Evolutionary conservation across 2,113 vertebrate species (phyloP).

Genomic region (Aptenodytes patagonicus): DNA sequence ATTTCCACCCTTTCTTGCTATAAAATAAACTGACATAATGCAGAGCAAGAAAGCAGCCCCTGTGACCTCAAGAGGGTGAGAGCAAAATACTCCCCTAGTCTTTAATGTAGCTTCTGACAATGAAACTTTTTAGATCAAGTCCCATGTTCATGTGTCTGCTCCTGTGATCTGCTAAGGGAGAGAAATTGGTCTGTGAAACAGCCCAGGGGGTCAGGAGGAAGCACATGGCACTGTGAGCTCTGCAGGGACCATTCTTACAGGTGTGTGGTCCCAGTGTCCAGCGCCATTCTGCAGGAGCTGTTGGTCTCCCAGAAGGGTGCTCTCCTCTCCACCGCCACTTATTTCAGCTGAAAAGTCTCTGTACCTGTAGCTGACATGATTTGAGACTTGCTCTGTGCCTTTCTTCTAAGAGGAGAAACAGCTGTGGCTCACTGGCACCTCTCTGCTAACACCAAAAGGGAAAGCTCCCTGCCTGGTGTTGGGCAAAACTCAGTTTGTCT

Average conservation of each 20-base stretch:
- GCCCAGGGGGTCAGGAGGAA: neutral
- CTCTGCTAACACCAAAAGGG: neutral
- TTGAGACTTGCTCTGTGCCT: neutral
- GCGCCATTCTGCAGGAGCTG: neutral
- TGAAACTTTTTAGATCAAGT: neutral
- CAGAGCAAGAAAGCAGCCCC: slow-evolving; percentile 1
- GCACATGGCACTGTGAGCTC: neutral
- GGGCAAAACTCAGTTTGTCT: neutral
- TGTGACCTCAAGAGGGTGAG: neutral
- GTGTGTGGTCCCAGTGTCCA: neutral
- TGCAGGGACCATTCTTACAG: rapidly evolving
- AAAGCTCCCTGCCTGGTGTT: neutral
- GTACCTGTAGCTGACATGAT: rapidly evolving
- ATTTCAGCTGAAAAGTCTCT: neutral
- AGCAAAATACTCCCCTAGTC: neutral
- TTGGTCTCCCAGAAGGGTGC: neutral
- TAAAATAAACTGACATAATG: slow-evolving; percentile 39
- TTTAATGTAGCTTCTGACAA: neutral
- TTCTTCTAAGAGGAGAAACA: neutral
- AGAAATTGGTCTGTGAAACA: neutral
- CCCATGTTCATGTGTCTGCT: neutral
- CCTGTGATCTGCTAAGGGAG: neutral
- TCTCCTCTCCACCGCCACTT: neutral
- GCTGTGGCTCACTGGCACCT: neutral
- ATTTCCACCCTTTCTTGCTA: slow-evolving; percentile 19